Percentiles rank a stretch among this genome's conserved stretches.
Conservation (phyloP, 2,888 invertebrate genomes). For the Leptogaster cylindrica region DNA sequence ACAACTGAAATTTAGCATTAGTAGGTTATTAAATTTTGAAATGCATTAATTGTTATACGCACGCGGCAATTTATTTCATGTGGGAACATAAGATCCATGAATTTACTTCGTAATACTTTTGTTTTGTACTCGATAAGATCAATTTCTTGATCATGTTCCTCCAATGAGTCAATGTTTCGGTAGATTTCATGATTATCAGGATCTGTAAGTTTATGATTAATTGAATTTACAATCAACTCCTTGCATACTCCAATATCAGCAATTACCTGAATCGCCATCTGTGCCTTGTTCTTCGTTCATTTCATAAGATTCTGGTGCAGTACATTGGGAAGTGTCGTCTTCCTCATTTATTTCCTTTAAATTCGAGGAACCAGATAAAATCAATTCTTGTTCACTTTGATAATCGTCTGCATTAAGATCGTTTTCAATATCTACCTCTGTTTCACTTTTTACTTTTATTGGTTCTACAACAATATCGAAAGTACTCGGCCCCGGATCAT, state of each 20-base stretch:
- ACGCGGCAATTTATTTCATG: conserved; percentile 47
- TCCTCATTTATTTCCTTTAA: background rate
- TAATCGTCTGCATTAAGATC: background rate
- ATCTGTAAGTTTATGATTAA: too few relatives aligned
- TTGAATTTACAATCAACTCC: too few relatives aligned
- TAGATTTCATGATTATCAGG: conserved; percentile 2
- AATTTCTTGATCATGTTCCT: conserved; percentile 36
- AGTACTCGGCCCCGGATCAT: background rate
- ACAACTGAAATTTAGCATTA: conserved; percentile 39
- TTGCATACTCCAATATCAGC: background rate
- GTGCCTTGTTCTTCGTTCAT: background rate
- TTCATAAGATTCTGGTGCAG: background rate
- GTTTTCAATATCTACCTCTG: background rate
- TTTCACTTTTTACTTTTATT: background rate
- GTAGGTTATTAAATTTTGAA: background rate
- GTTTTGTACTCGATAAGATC: conserved; percentile 41
- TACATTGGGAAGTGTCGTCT: background rate
- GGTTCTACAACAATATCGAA: background rate
- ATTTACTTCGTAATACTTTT: conserved; percentile 39
- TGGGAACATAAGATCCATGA: conserved; percentile 45
- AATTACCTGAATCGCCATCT: background rate
- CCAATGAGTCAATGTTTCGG: conserved; percentile 42
- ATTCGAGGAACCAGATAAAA: background rate
- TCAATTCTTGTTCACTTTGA: background rate
- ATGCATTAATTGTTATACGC: background rate